Conservation (phyloP, 2,797 vertebrate genomes). For the Sebastes trivittatus region DNA sequence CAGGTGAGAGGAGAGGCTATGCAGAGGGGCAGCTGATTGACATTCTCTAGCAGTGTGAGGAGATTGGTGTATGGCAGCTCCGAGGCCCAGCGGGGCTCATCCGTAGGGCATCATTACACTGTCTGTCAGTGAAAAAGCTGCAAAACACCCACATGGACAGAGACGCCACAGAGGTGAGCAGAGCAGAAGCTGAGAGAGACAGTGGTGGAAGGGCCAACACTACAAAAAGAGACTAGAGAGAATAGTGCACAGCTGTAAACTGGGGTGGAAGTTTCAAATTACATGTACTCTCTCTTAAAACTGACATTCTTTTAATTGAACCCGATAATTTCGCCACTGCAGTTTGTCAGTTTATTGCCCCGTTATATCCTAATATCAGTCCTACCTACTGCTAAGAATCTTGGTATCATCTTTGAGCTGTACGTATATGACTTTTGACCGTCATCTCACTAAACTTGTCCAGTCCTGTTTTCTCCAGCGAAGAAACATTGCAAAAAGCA, state of each 20-base stretch:
- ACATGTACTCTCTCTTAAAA: not conserved
- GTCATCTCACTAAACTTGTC: too few species aligned
- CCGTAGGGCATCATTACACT: slow-evolving; percentile 60
- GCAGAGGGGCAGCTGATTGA: slow-evolving; percentile 52
- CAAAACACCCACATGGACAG: slow-evolving; percentile 46
- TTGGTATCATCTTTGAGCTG: too few species aligned
- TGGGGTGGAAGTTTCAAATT: not conserved
- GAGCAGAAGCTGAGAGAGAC: slow-evolving; percentile 6
- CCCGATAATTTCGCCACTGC: not conserved
- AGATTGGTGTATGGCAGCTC: slow-evolving; percentile 43
- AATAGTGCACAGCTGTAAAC: not conserved
- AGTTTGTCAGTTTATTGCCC: too few species aligned
- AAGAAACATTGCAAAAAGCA: too few species aligned
- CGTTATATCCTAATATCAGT: too few species aligned
- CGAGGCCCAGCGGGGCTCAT: slow-evolving; percentile 38
- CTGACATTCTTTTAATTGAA: too few species aligned
- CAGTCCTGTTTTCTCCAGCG: too few species aligned
- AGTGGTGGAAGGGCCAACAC: not conserved
- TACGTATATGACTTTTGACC: too few species aligned
- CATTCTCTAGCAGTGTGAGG: slow-evolving; percentile 37
- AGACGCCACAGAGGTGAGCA: slow-evolving; percentile 27
- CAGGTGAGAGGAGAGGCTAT: slow-evolving; percentile 42
- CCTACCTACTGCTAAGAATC: too few species aligned
- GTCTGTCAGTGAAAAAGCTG: slow-evolving; percentile 58
- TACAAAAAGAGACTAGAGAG: slow-evolving; percentile 1